Evolutionary conservation across 2,888 invertebrate genomes (phyloP).

Genomic region (Drosophila rubida): DNA sequence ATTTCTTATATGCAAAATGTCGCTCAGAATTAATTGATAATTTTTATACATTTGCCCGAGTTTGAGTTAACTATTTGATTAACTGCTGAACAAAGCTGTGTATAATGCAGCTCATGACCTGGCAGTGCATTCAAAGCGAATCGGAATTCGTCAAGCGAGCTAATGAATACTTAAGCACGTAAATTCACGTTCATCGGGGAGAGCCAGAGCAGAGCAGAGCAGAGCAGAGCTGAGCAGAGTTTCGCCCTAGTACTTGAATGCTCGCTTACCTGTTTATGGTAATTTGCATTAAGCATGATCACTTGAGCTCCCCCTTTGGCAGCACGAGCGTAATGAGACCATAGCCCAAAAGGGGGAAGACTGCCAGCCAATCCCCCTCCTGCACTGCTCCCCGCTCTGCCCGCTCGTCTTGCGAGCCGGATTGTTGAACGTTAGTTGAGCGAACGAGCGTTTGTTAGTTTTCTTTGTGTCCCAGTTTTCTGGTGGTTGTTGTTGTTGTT

Average conservation of each 20-base stretch:
- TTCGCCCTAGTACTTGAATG: not conserved
- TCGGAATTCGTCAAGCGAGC: not conserved
- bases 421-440: not conserved
- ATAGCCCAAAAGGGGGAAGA: slow-evolving; percentile 25
- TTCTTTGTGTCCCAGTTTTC: slow-evolving; percentile 54
- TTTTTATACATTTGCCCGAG: too few species aligned
- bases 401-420: not conserved
- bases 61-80: too few species aligned
- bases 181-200: not conserved
- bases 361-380: slow-evolving; percentile 4
- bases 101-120: not conserved
- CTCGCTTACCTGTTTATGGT: slow-evolving; percentile 1
- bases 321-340: slow-evolving; percentile 3
- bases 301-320: slow-evolving; percentile 8
- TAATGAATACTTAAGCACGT: not conserved
- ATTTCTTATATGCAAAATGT: too few species aligned
- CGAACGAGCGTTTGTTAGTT: slow-evolving; percentile 18
- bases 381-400: not conserved
- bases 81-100: not conserved
- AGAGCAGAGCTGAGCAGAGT: too few species aligned
- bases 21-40: too few species aligned
- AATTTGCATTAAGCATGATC: slow-evolving; percentile 4
- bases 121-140: not conserved
- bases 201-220: too few species aligned
- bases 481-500: too few species aligned